phyloP scores from a whole-genome alignment of 1,140 invertebrate species.

The Parapsyche elsis region DNA sequence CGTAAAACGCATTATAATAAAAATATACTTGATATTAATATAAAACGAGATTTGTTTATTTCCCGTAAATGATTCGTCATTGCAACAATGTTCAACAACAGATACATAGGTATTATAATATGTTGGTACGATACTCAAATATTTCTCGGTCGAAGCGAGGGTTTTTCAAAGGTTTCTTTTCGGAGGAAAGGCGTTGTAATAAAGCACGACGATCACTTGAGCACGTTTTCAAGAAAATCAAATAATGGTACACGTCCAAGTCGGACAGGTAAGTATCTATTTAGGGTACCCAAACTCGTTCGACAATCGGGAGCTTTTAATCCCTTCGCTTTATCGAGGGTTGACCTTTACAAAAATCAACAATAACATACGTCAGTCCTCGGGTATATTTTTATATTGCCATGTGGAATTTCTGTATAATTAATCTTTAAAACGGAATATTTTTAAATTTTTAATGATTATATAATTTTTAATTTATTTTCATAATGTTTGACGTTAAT shows the following conservation, averaged over 20 bases:
- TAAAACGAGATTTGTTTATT: no score
- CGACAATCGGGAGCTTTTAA: slow-evolving; percentile 34
- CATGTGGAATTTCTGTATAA: no score
- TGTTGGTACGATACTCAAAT: neutral
- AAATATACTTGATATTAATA: no score
- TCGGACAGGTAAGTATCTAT: neutral
- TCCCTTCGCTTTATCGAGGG: slow-evolving; percentile 10
- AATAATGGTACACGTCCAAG: neutral
- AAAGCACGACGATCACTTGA: slow-evolving; percentile 18
- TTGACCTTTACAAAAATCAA: neutral
- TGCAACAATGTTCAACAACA: neutral
- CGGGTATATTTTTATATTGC: no score
- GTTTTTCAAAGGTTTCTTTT: slow-evolving; percentile 6
- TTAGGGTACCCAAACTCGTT: neutral
- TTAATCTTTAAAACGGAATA: no score
- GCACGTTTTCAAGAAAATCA: slow-evolving; percentile 32
- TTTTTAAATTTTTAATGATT: no score
- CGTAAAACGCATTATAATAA: neutral
- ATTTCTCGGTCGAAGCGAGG: neutral
- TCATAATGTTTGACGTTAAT: no score
- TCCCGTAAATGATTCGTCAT: neutral
- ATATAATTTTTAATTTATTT: no score
- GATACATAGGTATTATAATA: no score
- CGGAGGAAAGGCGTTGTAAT: neutral
- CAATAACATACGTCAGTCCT: no score